Conservation (phyloP, 2,888 invertebrate species). For the Drosophila recens region DNA sequence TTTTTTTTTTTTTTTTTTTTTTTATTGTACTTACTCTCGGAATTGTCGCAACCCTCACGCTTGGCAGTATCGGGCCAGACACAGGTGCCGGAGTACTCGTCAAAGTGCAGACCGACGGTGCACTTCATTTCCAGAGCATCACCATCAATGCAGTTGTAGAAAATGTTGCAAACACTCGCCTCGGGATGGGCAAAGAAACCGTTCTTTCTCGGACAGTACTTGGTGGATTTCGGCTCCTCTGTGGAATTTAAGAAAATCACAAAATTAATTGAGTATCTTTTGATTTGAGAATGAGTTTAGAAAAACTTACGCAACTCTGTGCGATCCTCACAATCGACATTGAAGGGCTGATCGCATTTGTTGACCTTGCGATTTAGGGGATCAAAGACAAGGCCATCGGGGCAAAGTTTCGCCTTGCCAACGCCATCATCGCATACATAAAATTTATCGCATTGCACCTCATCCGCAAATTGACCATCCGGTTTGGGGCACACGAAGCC, state of each 20-base stretch:
- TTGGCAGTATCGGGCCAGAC: slow-evolving; percentile 94
- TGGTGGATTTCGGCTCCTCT: slow-evolving; percentile 91
- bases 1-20: too few relatives aligned
- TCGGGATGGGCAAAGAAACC: slow-evolving; percentile 97
- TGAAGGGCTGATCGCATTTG: slow-evolving; percentile 97
- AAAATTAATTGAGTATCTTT: neutral
- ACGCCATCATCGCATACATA: slow-evolving; percentile 91
- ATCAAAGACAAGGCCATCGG: slow-evolving; percentile 96
- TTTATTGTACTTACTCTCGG: slow-evolving; percentile 85
- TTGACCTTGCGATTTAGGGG: slow-evolving; percentile 93
- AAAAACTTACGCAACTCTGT: slow-evolving; percentile 92
- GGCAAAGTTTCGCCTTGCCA: slow-evolving; percentile 91
- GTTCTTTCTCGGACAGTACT: slow-evolving; percentile 92
- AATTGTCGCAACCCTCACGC: slow-evolving; percentile 90
- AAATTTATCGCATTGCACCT: slow-evolving; percentile 94
- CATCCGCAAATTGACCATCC: slow-evolving; percentile 93
- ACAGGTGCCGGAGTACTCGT: slow-evolving; percentile 95
- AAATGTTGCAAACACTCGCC: slow-evolving; percentile 91
- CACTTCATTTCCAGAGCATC: slow-evolving; percentile 92
- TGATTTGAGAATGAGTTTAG: neutral
- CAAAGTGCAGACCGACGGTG: slow-evolving; percentile 95
- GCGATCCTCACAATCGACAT: slow-evolving; percentile 95
- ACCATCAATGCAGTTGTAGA: slow-evolving; percentile 96
- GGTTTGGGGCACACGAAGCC: slow-evolving; percentile 92
- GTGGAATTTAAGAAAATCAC: slow-evolving; percentile 48